These are phyloP conservation scores for Drosophila sp. DNA, from an alignment of 1,140 invertebrate species.

Conservation along the genomic window DNA sequence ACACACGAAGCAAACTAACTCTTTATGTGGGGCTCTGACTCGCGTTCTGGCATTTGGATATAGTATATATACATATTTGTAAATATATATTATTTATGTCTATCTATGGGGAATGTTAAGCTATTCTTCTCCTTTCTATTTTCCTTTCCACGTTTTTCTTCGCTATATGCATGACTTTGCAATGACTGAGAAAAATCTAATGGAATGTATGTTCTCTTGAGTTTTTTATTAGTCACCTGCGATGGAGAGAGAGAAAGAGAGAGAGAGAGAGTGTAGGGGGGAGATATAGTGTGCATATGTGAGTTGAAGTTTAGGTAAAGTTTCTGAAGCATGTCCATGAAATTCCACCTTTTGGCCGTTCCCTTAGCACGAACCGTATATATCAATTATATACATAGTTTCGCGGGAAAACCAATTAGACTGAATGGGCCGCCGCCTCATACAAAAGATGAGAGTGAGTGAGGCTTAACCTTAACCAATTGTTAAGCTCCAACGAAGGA, in stretches of 20 bases:
- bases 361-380: conserved; percentile 3
- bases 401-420: conserved; percentile 12
- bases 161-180: conserved; percentile 32
- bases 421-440: neutral
- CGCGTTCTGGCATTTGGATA: conserved; percentile 55
- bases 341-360: neutral
- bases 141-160: too few species aligned
- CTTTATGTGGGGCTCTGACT: neutral
- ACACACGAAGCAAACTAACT: conserved; percentile 1
- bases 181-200: conserved; percentile 58
- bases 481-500: neutral
- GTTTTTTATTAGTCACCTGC: conserved; percentile 72
- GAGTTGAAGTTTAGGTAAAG: conserved; percentile 30
- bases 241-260: conserved; percentile 21
- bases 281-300: conserved; percentile 2
- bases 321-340: conserved; percentile 6
- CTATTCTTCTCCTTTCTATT: neutral
- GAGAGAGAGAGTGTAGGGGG: conserved; percentile 1
- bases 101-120: conserved; percentile 39
- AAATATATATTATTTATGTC: conserved; percentile 71
- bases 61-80: conserved; percentile 3
- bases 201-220: conserved; percentile 68
- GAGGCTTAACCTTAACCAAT: conserved; percentile 5
- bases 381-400: conserved; percentile 9
- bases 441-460: neutral